Percentiles rank a stretch among this genome's conserved stretches.
Conservation (phyloP, 2,888 invertebrate species). For the Anodontia alba region DNA sequence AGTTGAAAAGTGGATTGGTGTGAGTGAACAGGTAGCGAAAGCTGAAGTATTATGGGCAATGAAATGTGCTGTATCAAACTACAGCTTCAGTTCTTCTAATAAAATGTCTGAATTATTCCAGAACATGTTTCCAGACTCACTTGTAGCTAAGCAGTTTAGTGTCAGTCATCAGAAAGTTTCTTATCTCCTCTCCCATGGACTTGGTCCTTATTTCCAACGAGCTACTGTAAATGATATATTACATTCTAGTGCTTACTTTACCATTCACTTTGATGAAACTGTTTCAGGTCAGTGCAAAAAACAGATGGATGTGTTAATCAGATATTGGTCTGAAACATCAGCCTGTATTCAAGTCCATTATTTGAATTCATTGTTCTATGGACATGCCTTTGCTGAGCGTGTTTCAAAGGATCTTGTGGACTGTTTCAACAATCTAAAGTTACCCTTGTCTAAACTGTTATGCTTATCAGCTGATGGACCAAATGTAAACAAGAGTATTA, state of each 20-base stretch:
- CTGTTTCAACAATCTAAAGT: conserved; percentile 13
- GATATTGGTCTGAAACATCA: too few species aligned
- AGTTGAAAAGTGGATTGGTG: conserved; percentile 11
- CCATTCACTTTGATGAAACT: too few species aligned
- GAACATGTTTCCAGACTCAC: too few species aligned
- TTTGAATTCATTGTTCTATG: conserved; percentile 21
- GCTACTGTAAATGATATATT: too few species aligned
- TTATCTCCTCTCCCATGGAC: too few species aligned
- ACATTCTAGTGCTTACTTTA: too few species aligned
- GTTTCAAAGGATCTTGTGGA: conserved; percentile 22
- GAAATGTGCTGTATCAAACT: background rate
- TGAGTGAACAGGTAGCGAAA: background rate
- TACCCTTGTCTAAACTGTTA: background rate
- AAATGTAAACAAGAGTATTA: conserved; percentile 32
- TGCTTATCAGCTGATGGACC: conserved; percentile 16
- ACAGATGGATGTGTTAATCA: too few species aligned
- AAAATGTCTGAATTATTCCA: conserved; percentile 9
- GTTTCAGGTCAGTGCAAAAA: too few species aligned
- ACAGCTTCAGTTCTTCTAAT: conserved; percentile 23
- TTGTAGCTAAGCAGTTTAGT: too few species aligned
- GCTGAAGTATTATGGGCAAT: conserved; percentile 25
- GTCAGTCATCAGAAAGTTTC: too few species aligned
- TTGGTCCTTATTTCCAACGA: too few species aligned
- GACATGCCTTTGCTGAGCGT: conserved; percentile 21
- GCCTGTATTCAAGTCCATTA: too few species aligned